Evolutionary conservation across 2,113 vertebrate species (phyloP).

Genomic region (Tachuris rubrigastra): DNA sequence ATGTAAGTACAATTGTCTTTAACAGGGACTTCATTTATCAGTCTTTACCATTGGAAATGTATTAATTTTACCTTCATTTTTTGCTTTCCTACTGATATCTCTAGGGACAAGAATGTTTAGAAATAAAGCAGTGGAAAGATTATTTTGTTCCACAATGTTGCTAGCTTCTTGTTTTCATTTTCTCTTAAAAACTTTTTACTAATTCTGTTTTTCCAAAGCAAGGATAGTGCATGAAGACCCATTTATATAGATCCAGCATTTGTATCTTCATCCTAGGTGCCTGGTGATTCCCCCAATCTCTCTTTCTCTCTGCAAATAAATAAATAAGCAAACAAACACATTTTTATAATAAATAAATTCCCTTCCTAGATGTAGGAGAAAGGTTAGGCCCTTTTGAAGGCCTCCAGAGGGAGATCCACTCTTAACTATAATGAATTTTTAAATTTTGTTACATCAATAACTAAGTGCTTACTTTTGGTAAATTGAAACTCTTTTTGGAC

Average conservation of each 20-base stretch:
- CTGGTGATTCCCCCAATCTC: neutral
- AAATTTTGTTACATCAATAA: neutral
- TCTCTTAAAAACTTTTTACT: neutral
- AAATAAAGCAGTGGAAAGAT: neutral
- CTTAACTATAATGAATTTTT: neutral
- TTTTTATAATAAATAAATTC: neutral
- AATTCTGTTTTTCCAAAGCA: neutral
- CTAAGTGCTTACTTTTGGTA: neutral
- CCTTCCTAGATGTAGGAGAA: neutral
- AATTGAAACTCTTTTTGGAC: neutral
- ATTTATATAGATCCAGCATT: neutral
- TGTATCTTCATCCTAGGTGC: neutral
- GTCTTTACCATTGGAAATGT: neutral
- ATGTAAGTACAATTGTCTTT: neutral
- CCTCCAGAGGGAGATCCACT: neutral
- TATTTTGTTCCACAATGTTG: neutral
- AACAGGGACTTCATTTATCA: neutral
- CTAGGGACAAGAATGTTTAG: neutral
- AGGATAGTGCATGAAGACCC: neutral
- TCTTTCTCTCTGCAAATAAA: neutral
- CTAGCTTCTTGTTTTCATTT: neutral
- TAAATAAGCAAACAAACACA: neutral
- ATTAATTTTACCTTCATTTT: neutral
- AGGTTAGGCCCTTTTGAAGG: neutral
- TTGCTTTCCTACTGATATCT: neutral